A percentile compares a stretch with the other conserved stretches of the same genome.
phyloP scores from a whole-genome alignment of 2,888 invertebrate species.

The Lasioglossum calceatum region DNA sequence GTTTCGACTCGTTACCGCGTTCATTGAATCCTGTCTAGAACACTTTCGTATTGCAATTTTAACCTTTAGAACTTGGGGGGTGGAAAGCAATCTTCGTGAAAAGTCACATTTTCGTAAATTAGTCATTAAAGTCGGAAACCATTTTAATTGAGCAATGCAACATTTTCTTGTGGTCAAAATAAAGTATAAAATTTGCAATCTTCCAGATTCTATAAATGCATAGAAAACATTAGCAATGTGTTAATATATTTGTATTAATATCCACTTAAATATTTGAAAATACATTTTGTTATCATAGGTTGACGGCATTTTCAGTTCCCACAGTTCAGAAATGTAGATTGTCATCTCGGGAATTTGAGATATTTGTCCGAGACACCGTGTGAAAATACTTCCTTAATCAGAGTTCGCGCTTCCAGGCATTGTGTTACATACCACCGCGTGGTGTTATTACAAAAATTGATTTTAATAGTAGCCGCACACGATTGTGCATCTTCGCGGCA shows the following conservation, averaged over 20 bases:
- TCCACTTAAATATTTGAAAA: no score
- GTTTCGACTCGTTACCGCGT: slow-evolving; percentile 22
- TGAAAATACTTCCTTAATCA: neutral
- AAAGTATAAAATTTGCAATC: neutral
- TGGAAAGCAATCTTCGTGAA: neutral
- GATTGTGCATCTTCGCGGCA: slow-evolving; percentile 10
- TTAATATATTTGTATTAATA: no score
- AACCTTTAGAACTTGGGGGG: neutral
- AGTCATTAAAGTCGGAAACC: neutral
- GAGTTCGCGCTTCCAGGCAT: neutral
- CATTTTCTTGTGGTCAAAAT: neutral
- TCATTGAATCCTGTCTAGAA: neutral
- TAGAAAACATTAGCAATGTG: no score
- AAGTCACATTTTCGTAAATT: neutral
- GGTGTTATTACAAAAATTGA: slow-evolving; percentile 35
- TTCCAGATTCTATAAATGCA: no score
- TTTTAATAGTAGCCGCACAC: slow-evolving; percentile 19
- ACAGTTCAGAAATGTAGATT: neutral
- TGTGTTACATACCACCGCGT: neutral
- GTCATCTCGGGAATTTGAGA: neutral
- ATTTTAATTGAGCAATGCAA: neutral
- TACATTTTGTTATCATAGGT: neutral
- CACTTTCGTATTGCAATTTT: neutral
- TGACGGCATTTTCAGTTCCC: neutral
- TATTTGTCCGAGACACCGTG: neutral